These are phyloP conservation scores for Chaunax sp. DNA, from an alignment of 2,797 vertebrate genomes.

Conservation along the genomic window DNA sequence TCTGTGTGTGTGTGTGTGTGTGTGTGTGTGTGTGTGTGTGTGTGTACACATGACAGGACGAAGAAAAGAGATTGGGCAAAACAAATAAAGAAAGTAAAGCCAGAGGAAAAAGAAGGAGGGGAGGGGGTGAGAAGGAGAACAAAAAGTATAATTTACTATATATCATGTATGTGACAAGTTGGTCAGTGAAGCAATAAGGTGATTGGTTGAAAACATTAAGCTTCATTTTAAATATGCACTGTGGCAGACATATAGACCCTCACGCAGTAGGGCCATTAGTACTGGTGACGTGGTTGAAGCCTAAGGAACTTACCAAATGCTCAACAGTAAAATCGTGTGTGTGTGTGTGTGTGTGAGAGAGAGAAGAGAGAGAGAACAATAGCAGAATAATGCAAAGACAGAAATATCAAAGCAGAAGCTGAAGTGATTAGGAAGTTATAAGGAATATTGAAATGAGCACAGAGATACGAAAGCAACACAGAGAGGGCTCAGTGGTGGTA, in stretches of 20 bases:
- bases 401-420: not conserved
- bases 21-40: slow-evolving; percentile 17
- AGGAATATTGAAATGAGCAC: not conserved
- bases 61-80: not conserved
- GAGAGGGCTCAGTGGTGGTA: slow-evolving; percentile 26
- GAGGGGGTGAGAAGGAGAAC: not conserved
- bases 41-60: not conserved
- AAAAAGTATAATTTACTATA: not conserved
- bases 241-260: slow-evolving; percentile 2
- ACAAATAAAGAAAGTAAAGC: slow-evolving; percentile 10
- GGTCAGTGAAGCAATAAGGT: slow-evolving; percentile 12
- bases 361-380: not conserved
- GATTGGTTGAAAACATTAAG: slow-evolving; percentile 27
- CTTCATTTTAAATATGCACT: slow-evolving; percentile 16
- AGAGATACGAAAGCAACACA: slow-evolving; percentile 26
- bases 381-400: too few relatives aligned
- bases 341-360: not conserved
- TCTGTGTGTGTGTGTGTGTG: slow-evolving; percentile 14
- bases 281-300: slow-evolving; percentile 39
- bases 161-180: slow-evolving; percentile 2
- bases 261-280: slow-evolving; percentile 34
- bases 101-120: not conserved
- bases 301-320: slow-evolving; percentile 47
- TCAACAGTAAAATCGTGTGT: slow-evolving; percentile 11
- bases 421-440: not conserved